These are phyloP conservation scores for Andrena dorsata DNA, from an alignment of 2,888 invertebrate genomes.

Conservation along the genomic window DNA sequence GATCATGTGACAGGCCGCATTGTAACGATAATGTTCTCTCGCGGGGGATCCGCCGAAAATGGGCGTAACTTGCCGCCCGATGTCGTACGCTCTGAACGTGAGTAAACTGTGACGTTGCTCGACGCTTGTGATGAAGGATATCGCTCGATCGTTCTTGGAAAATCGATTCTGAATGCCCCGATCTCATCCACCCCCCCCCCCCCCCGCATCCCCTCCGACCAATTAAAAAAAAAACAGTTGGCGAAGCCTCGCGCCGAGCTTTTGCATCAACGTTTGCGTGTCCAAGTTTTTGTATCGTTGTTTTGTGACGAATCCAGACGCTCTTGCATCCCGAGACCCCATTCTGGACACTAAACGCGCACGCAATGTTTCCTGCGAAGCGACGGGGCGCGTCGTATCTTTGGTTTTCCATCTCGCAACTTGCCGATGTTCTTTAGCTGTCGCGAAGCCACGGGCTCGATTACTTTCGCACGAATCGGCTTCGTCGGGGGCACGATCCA, in stretches of 20 bases:
- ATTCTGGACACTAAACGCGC: not conserved
- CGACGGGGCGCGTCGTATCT: conserved; percentile 40
- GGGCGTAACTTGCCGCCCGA: conserved; percentile 21
- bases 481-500: conserved; percentile 41
- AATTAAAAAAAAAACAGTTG: not conserved
- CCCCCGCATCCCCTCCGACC: not conserved
- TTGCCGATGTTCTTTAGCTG: conserved; percentile 46
- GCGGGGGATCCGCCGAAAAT: conserved; percentile 28
- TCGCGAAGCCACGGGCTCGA: conserved; percentile 55
- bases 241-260: not conserved
- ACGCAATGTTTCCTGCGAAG: conserved; percentile 38
- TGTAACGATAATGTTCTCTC: conserved; percentile 52
- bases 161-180: conserved; percentile 27
- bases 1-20: conserved; percentile 52
- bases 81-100: conserved; percentile 49
- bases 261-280: not conserved
- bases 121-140: conserved; percentile 45
- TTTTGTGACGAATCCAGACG: not conserved
- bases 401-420: conserved; percentile 50
- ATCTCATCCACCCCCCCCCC: not conserved
- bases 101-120: conserved; percentile 51
- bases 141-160: conserved; percentile 44
- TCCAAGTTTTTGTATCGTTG: not conserved
- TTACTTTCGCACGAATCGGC: conserved; percentile 49
- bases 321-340: not conserved